phyloP scores from a whole-genome alignment of 2,113 vertebrate genomes.

The Spea multiplicata region DNA sequence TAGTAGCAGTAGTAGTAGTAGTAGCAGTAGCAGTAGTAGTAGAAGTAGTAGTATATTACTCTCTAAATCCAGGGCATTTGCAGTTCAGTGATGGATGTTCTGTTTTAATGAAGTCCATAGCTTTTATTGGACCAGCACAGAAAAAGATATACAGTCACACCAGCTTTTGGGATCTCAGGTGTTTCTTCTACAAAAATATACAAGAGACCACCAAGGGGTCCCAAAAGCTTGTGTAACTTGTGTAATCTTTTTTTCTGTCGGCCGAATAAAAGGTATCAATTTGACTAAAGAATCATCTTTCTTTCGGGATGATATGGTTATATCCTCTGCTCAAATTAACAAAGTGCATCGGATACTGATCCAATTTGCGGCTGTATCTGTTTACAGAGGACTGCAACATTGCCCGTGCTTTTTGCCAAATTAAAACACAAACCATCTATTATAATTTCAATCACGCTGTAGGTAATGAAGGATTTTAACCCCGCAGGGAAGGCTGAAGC shows the following conservation, averaged over 20 bases:
- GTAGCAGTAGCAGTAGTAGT: neutral
- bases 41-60: neutral
- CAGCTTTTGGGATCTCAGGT: too few species aligned
- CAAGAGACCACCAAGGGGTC: slow-evolving; percentile 50
- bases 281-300: neutral
- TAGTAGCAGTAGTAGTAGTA: neutral
- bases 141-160: too few species aligned
- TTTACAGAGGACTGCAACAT: neutral
- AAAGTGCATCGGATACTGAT: neutral
- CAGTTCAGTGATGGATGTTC: too few species aligned
- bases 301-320: too few species aligned
- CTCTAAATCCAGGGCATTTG: too few species aligned
- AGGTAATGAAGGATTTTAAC: neutral
- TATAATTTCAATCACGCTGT: slow-evolving; percentile 18
- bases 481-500: neutral
- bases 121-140: too few species aligned
- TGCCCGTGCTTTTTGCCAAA: slow-evolving; percentile 1
- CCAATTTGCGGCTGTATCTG: slow-evolving; percentile 1
- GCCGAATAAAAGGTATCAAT: neutral
- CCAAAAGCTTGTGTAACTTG: neutral
- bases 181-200: too few species aligned
- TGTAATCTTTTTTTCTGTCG: too few species aligned
- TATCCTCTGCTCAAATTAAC: neutral
- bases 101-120: too few species aligned
- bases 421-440: slow-evolving; percentile 10